Conservation (phyloP, 1,140 invertebrate species). For the Tribolium madens region DNA sequence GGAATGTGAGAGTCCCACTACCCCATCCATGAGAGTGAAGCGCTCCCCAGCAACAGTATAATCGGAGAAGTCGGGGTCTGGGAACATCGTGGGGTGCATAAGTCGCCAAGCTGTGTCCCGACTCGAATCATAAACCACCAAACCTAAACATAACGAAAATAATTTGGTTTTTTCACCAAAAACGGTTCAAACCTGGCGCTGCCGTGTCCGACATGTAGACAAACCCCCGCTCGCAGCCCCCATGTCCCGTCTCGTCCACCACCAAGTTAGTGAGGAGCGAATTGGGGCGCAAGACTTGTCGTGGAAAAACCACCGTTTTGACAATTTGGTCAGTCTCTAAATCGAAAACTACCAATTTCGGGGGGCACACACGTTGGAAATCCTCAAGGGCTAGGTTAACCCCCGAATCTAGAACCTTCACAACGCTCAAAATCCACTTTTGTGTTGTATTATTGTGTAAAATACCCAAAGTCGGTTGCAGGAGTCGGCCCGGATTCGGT, state of each 20-base stretch:
- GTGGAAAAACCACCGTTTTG: conserved; percentile 69
- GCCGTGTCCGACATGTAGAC: conserved; percentile 84
- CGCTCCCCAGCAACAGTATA: conserved; percentile 73
- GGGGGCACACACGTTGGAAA: conserved; percentile 79
- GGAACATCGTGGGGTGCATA: conserved; percentile 83
- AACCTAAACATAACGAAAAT: conserved; percentile 67
- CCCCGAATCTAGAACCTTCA: conserved; percentile 73
- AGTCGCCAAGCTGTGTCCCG: conserved; percentile 82
- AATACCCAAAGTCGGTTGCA: conserved; percentile 82
- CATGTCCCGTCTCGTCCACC: conserved; percentile 77
- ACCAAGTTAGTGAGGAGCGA: conserved; percentile 82
- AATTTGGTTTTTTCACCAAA: background rate
- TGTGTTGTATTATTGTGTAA: too few relatives aligned
- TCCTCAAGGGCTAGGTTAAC: conserved; percentile 81
- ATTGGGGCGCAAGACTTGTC: conserved; percentile 75
- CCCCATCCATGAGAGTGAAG: conserved; percentile 84
- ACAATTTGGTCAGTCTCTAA: conserved; percentile 77
- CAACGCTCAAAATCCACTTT: conserved; percentile 43
- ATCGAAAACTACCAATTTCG: conserved; percentile 85
- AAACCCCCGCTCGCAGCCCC: conserved; percentile 79
- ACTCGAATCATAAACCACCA: conserved; percentile 79
- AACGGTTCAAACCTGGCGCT: conserved; percentile 72
- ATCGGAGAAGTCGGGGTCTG: conserved; percentile 80
- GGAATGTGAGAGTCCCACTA: conserved; percentile 83
- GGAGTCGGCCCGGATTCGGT: conserved; percentile 77